These are phyloP conservation scores for Menidia menidia DNA, from an alignment of 2,797 vertebrate genomes.

Conservation along the genomic window DNA sequence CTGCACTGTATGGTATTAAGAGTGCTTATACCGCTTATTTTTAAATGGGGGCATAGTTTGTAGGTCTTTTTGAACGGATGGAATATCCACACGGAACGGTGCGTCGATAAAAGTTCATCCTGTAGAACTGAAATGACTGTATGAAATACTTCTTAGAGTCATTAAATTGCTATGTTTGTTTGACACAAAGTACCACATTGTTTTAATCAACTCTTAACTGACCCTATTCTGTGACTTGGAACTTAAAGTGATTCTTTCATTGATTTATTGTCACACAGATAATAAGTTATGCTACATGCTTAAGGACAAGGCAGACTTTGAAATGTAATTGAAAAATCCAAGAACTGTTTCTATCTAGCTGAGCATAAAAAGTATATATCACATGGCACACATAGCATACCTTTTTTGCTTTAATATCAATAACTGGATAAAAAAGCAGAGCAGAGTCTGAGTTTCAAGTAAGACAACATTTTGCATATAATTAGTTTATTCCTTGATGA, in stretches of 20 bases:
- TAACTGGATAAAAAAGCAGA: constrained; percentile 26
- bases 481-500: constrained; percentile 15
- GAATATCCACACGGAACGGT: constrained; percentile 4
- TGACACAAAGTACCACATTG: background rate
- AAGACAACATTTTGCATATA: constrained; percentile 10
- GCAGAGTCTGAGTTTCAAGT: constrained; percentile 13
- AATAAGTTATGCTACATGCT: background rate
- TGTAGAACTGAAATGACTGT: background rate
- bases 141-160: background rate
- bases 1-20: background rate
- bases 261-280: background rate
- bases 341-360: background rate
- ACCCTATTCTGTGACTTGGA: too few relatives aligned
- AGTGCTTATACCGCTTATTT: background rate
- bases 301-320: background rate
- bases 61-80: constrained; percentile 8
- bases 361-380: too few relatives aligned
- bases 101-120: background rate
- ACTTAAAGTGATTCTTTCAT: background rate
- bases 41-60: constrained; percentile 2
- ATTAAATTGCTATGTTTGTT: background rate
- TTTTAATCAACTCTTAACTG: background rate
- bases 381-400: constrained; percentile 4
- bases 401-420: constrained; percentile 22
- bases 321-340: background rate